Percentiles rank a stretch among this genome's conserved stretches.
Evolutionary conservation across 2,113 vertebrate species (phyloP).

Genomic region (human): GRCh38 chr14:38218501-38219000

Average conservation of each 20-base stretch:
- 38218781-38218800: conserved; percentile 7
- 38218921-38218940: neutral
- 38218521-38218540: conserved; percentile 7
- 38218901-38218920: neutral
- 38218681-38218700: neutral
- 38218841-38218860: neutral
- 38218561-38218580: neutral
- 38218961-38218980: neutral
- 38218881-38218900: neutral
- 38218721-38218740: neutral
- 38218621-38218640: neutral
- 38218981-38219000: neutral
- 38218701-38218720: neutral
- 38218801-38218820: neutral
- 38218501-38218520: neutral
- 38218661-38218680: neutral
- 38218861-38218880: neutral
- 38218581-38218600: neutral
- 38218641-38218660: conserved; percentile 33
- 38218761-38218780: neutral
- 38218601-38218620: neutral
- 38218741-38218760: neutral
- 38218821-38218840: neutral
- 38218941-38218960: neutral
- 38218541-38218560: neutral